Evolutionary conservation across 2,888 invertebrate species (phyloP).

Genomic region (Philonicus albiceps): DNA sequence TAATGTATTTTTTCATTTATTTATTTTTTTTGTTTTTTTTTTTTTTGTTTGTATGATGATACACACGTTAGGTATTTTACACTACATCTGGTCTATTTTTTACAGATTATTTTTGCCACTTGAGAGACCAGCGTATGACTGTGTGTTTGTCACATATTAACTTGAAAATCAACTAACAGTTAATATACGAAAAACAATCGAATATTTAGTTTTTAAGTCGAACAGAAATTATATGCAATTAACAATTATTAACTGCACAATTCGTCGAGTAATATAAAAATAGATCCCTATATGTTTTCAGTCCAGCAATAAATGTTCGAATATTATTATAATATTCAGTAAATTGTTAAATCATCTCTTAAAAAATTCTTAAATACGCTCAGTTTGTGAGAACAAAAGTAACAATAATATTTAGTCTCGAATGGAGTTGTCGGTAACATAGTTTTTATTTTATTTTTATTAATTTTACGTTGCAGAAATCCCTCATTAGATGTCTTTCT

Average conservation of each 20-base stretch:
- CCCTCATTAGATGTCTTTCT: constrained; percentile 5
- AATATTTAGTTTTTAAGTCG: background rate
- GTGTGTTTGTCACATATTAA: background rate
- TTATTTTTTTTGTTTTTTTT: too few species aligned
- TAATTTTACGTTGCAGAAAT: background rate
- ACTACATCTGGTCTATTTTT: background rate
- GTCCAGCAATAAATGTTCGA: constrained; percentile 29
- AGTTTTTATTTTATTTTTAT: background rate
- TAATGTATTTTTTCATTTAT: background rate
- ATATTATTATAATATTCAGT: constrained; percentile 34
- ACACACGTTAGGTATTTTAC: background rate
- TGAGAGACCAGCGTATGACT: background rate
- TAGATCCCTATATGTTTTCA: constrained; percentile 27
- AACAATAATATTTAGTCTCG: constrained; percentile 24
- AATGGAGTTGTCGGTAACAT: constrained; percentile 11
- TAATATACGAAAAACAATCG: background rate
- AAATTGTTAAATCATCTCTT: constrained; percentile 8
- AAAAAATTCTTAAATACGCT: constrained; percentile 7
- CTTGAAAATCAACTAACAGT: constrained; percentile 8
- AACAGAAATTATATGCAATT: background rate
- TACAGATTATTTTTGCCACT: background rate
- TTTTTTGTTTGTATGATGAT: too few species aligned
- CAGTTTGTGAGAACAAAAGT: background rate
- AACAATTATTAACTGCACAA: background rate
- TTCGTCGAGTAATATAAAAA: constrained; percentile 25